Percentiles rank a stretch among this genome's conserved stretches.
Evolutionary conservation across 2,797 vertebrate species (phyloP).

Genomic region (Eutrigla gurnardus): DNA sequence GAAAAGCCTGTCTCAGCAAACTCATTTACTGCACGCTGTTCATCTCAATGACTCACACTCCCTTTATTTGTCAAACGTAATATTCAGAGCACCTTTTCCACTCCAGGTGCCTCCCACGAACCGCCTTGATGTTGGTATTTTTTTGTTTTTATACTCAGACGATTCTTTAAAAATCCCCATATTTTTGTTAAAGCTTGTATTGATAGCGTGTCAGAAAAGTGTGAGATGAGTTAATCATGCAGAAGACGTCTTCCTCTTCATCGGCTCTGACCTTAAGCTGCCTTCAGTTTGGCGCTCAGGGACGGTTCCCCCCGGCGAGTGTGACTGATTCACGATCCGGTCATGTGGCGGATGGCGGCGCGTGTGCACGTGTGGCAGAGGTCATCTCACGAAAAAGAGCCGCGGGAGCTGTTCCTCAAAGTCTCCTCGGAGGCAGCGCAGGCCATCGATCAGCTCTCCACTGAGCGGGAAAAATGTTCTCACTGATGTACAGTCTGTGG

Average conservation of each 20-base stretch:
- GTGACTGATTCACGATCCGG: constrained; percentile 16
- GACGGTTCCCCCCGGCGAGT: not conserved
- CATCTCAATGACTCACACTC: constrained; percentile 52
- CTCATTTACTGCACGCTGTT: constrained; percentile 59
- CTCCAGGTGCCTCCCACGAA: constrained; percentile 1
- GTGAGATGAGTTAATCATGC: constrained; percentile 2
- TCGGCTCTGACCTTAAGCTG: not conserved
- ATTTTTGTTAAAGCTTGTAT: not conserved
- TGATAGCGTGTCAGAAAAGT: constrained; percentile 41
- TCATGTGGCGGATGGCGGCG: constrained; percentile 24
- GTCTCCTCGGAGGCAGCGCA: constrained; percentile 9
- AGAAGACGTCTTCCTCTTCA: constrained; percentile 5
- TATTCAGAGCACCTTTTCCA: constrained; percentile 31
- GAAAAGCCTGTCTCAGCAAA: constrained; percentile 71
- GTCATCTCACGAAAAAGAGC: constrained; percentile 42
- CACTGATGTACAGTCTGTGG: constrained; percentile 42
- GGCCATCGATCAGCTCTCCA: constrained; percentile 58
- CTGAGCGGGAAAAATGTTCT: constrained; percentile 46
- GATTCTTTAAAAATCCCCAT: constrained; percentile 1
- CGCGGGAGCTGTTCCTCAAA: constrained; percentile 36
- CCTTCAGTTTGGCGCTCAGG: not conserved
- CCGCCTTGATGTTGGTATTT: not conserved
- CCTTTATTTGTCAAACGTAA: constrained; percentile 54
- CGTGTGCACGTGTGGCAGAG: constrained; percentile 26
- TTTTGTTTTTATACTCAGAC: not conserved